Evolutionary conservation across 1,140 invertebrate genomes (phyloP).

Genomic region (Hylaeus volcanicus): DNA sequence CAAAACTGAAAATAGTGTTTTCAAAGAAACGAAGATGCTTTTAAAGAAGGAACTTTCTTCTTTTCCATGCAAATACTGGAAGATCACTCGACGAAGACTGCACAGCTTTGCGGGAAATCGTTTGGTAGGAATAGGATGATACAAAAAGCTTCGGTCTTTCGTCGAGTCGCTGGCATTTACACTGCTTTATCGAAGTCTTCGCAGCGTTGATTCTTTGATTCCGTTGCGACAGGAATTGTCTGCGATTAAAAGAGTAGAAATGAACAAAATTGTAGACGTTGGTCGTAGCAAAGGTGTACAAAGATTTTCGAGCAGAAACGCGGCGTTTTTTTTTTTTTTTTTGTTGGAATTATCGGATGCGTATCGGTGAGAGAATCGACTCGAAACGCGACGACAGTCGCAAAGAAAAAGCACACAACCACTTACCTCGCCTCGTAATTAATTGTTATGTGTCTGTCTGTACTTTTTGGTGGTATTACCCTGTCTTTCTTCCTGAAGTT

Average conservation of each 20-base stretch:
- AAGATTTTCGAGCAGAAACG: background rate
- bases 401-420: constrained; percentile 20
- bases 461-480: constrained; percentile 63
- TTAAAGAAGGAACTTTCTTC: too few species aligned
- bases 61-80: too few species aligned
- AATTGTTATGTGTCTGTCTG: constrained; percentile 78
- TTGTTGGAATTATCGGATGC: background rate
- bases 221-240: background rate
- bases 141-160: background rate
- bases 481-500: constrained; percentile 66
- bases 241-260: background rate
- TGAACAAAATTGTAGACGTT: background rate
- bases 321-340: constrained; percentile 9
- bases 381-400: background rate
- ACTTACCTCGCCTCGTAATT: constrained; percentile 33
- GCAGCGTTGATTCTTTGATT: background rate
- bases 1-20: too few species aligned
- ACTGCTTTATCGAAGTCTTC: background rate
- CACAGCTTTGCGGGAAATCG: too few species aligned
- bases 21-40: too few species aligned
- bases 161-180: background rate
- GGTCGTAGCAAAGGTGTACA: background rate
- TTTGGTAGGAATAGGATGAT: too few species aligned
- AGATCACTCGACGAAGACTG: too few species aligned
- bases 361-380: background rate